Conservation (phyloP, 2,113 vertebrate genomes). For the Corvus cornix region DNA sequence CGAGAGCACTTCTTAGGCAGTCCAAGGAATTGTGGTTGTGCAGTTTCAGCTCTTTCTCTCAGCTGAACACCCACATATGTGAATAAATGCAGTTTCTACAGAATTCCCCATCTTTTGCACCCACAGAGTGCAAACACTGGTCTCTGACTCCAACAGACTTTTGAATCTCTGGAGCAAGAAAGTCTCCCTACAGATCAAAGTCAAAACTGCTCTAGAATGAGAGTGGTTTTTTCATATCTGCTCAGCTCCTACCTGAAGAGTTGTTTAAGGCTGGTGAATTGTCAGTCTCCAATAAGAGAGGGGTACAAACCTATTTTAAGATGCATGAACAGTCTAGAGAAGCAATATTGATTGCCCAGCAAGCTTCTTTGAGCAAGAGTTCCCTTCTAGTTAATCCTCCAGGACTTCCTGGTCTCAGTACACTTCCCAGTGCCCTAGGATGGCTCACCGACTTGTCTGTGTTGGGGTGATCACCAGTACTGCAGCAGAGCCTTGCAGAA, state of each 20-base stretch:
- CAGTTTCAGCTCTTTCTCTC: background rate
- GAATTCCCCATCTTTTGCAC: background rate
- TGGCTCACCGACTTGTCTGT: background rate
- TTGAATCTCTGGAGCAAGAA: background rate
- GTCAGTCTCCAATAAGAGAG: background rate
- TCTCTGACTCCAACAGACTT: background rate
- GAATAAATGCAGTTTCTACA: background rate
- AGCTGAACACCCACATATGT: background rate
- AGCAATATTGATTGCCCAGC: rapidly evolving
- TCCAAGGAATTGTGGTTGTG: background rate
- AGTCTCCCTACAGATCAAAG: background rate
- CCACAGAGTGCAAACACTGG: background rate
- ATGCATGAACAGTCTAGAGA: background rate
- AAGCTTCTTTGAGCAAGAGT: background rate
- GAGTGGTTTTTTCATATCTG: background rate
- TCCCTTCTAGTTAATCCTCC: background rate
- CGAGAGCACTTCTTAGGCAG: background rate
- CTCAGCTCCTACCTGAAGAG: background rate
- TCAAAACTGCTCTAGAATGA: background rate
- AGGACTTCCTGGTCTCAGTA: background rate
- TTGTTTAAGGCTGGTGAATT: background rate
- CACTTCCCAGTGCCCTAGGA: background rate
- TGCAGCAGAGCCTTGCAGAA: background rate
- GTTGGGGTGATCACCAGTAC: background rate
- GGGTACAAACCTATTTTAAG: background rate